A percentile compares a stretch with the other conserved stretches of the same genome.
Evolutionary conservation across 2,888 invertebrate genomes (phyloP).

Genomic region (Blastobasis lacticolella): DNA sequence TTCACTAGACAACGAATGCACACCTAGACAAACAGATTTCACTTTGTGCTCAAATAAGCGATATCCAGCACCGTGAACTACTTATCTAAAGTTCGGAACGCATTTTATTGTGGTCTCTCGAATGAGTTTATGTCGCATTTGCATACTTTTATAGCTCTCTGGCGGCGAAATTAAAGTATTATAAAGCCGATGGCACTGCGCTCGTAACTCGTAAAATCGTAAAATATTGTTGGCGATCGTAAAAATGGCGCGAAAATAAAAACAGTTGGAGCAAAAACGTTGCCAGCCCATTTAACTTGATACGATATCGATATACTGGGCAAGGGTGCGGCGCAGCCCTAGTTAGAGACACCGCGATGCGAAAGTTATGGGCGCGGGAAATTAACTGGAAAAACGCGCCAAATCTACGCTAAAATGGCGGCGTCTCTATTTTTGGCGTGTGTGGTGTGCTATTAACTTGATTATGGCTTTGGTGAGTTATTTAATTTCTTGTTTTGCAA

Average conservation of each 20-base stretch:
- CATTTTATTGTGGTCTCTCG: slow-evolving; percentile 1
- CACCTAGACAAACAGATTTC: no score
- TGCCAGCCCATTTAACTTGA: slow-evolving; percentile 12
- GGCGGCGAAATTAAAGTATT: slow-evolving; percentile 72
- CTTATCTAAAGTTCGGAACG: not conserved
- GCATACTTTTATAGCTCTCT: slow-evolving; percentile 69
- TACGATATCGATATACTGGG: slow-evolving; percentile 8
- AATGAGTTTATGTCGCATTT: slow-evolving; percentile 30
- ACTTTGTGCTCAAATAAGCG: not conserved
- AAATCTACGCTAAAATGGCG: no score
- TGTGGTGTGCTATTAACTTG: no score
- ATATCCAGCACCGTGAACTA: not conserved
- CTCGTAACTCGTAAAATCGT: slow-evolving; percentile 50
- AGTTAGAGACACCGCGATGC: not conserved
- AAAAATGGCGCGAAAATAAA: slow-evolving; percentile 58
- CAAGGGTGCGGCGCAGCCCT: not conserved
- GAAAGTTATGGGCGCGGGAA: no score
- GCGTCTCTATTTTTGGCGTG: no score
- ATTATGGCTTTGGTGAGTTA: no score
- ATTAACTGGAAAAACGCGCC: no score
- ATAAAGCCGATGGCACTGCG: slow-evolving; percentile 45
- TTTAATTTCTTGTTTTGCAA: no score
- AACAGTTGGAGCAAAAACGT: slow-evolving; percentile 54
- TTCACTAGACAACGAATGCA: no score
- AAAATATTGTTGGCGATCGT: slow-evolving; percentile 52